Percentiles rank a stretch among this genome's conserved stretches.
phyloP scores from a whole-genome alignment of 2,888 invertebrate genomes.

The Dermolepida albohirtum region DNA sequence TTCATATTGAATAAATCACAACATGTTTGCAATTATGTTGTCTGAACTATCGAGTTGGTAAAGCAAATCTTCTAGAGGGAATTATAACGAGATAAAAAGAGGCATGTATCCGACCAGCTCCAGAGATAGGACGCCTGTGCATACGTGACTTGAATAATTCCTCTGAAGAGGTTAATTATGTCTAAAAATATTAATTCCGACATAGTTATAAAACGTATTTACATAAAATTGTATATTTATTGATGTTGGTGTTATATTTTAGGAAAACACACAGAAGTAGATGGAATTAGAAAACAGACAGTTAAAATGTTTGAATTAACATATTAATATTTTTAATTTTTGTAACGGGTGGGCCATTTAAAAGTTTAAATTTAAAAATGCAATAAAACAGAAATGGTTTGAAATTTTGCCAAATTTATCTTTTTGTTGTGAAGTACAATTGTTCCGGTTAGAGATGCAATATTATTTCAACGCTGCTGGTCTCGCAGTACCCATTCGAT shows the following conservation, averaged over 20 bases:
- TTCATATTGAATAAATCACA: neutral
- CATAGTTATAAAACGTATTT: neutral
- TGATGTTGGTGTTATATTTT: neutral
- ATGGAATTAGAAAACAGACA: too few relatives aligned
- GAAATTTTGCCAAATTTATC: too few relatives aligned
- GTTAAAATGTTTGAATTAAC: too few relatives aligned
- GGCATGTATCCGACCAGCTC: neutral
- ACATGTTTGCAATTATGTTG: slow-evolving; percentile 10
- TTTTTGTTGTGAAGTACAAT: too few relatives aligned
- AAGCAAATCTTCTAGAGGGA: neutral
- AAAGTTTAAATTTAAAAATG: too few relatives aligned
- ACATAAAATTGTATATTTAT: slow-evolving; percentile 11
- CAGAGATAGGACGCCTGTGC: slow-evolving; percentile 3
- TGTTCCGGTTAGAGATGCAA: too few relatives aligned
- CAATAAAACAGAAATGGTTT: too few relatives aligned
- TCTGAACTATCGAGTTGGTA: neutral
- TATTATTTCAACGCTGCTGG: too few relatives aligned
- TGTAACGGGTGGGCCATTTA: too few relatives aligned
- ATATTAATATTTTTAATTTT: too few relatives aligned
- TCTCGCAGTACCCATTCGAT: too few relatives aligned
- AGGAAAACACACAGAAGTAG: neutral
- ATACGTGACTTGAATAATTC: slow-evolving; percentile 19
- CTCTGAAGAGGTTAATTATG: slow-evolving; percentile 13
- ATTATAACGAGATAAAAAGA: slow-evolving; percentile 22
- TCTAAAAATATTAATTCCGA: slow-evolving; percentile 9